Conservation (phyloP, 2,797 vertebrate genomes). For the Sternarchorhynchus goeldii region DNA sequence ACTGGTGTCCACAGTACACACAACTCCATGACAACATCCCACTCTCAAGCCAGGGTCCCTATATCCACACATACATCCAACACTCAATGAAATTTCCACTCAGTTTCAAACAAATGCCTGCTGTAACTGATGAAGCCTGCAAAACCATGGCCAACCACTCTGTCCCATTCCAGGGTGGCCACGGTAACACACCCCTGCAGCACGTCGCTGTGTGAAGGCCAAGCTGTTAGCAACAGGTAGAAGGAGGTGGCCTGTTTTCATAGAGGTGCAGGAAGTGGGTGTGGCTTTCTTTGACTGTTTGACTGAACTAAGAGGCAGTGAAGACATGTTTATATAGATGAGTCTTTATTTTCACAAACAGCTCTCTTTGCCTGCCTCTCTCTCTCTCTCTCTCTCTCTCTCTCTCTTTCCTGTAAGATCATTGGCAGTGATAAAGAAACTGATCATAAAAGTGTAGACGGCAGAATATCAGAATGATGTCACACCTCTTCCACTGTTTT, state of each 20-base stretch:
- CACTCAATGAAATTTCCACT: too few species aligned
- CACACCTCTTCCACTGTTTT: slow-evolving; percentile 42
- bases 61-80: too few species aligned
- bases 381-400: slow-evolving; percentile 26
- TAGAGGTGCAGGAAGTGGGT: slow-evolving; percentile 34
- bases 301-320: slow-evolving; percentile 44
- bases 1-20: too few species aligned
- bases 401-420: slow-evolving; percentile 38
- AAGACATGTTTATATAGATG: slow-evolving; percentile 50
- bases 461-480: slow-evolving; percentile 37
- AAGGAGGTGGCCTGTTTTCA: slow-evolving; percentile 28
- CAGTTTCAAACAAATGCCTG: too few species aligned
- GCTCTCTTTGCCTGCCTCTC: slow-evolving; percentile 19
- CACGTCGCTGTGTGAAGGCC: not conserved
- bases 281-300: slow-evolving; percentile 37
- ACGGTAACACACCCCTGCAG: not conserved
- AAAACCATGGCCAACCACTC: too few species aligned
- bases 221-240: slow-evolving; percentile 11
- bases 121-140: too few species aligned
- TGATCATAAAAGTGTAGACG: slow-evolving; percentile 45
- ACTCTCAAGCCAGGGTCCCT: too few species aligned
- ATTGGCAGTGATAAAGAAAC: slow-evolving; percentile 46
- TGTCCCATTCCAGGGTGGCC: too few species aligned
- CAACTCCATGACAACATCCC: too few species aligned
- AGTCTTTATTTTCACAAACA: slow-evolving; percentile 52